These are phyloP conservation scores for Takifugu bimaculatus DNA, from an alignment of 2,113 vertebrate species.

Conservation along the genomic window DNA sequence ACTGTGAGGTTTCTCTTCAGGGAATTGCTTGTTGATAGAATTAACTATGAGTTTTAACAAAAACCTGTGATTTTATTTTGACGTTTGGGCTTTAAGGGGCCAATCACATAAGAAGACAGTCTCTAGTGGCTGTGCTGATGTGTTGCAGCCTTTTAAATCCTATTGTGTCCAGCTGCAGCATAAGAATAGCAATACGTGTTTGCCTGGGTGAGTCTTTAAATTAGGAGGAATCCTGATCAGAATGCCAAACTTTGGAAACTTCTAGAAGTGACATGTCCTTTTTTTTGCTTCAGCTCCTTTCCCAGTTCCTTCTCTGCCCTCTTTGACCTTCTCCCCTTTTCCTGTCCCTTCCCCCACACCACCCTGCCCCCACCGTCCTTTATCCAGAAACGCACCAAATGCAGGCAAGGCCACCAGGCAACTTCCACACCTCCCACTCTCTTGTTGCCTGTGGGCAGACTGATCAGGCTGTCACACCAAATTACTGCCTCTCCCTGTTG, in stretches of 20 bases:
- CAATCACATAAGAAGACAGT: too few species aligned
- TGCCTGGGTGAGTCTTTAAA: not conserved
- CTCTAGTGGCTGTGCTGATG: too few species aligned
- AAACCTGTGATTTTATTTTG: too few species aligned
- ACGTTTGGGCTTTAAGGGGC: too few species aligned
- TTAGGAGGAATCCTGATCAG: not conserved
- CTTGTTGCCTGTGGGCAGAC: slow-evolving; percentile 35
- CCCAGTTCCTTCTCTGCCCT: slow-evolving; percentile 52
- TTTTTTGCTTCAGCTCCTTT: slow-evolving; percentile 43
- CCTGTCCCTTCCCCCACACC: slow-evolving; percentile 66
- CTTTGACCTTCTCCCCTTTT: slow-evolving; percentile 65
- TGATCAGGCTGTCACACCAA: slow-evolving; percentile 45
- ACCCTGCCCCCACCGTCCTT: slow-evolving; percentile 60
- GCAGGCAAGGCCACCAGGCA: slow-evolving; percentile 56
- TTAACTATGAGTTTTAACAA: too few species aligned
- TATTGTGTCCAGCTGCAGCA: not conserved
- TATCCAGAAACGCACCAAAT: slow-evolving; percentile 68
- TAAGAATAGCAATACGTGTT: not conserved
- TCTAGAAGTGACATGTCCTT: slow-evolving; percentile 37
- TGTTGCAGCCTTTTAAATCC: slow-evolving; percentile 1
- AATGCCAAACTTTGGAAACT: slow-evolving; percentile 9
- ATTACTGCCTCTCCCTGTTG: slow-evolving; percentile 32
- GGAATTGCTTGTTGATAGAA: too few species aligned
- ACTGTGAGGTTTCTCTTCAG: too few species aligned
- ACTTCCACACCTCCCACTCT: slow-evolving; percentile 47